Base-by-base conservation (phyloP, 2,888 invertebrate species). In the Pammene aurita region DNA sequence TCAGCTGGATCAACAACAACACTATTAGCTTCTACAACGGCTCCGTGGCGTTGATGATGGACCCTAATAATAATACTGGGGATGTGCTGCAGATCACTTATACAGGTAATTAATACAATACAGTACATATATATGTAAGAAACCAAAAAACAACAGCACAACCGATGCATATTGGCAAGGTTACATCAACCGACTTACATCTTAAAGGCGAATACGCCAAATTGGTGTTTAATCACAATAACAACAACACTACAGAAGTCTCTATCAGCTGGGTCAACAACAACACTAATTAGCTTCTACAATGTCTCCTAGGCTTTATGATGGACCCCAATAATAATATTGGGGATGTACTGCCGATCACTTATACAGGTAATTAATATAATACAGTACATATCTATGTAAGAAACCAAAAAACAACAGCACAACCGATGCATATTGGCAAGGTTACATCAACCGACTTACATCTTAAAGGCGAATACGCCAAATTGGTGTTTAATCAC, bases 221-320 rank as follows among this genome's bases (percentile, higher is more conserved):
- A 76, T 84, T 92, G 0, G 77, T 84, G 57, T 92, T 91, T 72
- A 90, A 86, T 62, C 91, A 92, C 42, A 88, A 89, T 74, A 85
- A 57, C 34, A 78, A 78, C 38, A 82, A 90, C 72, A 88, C 88
- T 0, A 86, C 90, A 0, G 89, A 90, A 13, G 82, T 91, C 0
- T 88, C 89, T 7, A 87, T 92, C 71, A 87, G 86, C 66, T 90
- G 90, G 90, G 81, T 89, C 35, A 80, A 83, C 2, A 91, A 92
- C 67, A 85, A 87, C 63, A 87, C 90, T n/a, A 0, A 84, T 85
- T 0, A 82, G 81, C 6, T 89, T 82, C 72, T 88, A 89, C 76
- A 91, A 91, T 35, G 92, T 92, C 0, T 88, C 91, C 0, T 86
- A 90, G 0, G 81, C 86, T 2, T 76, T 91, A 84, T 82, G 0